Percentiles rank a stretch among this genome's conserved stretches.
Conservation (phyloP, 1,140 invertebrate genomes). For the Aporrectodea caliginosa region DNA sequence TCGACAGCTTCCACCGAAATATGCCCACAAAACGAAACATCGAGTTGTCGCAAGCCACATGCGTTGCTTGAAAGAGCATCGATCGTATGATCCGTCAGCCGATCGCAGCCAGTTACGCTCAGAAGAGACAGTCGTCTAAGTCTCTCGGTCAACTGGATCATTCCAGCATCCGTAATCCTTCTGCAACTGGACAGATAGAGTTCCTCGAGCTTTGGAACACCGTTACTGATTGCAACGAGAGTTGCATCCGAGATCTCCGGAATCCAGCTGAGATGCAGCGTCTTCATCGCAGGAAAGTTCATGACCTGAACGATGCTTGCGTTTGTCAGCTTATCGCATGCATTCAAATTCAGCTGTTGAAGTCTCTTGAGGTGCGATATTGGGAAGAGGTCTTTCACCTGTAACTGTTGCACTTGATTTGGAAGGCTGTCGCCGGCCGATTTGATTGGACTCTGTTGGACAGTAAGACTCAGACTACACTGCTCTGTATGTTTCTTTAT, state of each 20-base stretch:
- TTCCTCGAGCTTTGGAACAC: not conserved
- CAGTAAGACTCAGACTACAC: too few relatives aligned
- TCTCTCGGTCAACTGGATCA: not conserved
- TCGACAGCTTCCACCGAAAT: not conserved
- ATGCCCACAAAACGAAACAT: not conserved
- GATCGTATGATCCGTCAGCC: not conserved
- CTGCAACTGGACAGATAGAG: not conserved
- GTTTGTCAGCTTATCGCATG: not conserved
- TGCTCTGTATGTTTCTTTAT: too few relatives aligned
- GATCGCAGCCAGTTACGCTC: not conserved
- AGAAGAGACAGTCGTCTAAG: not conserved
- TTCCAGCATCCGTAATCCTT: not conserved
- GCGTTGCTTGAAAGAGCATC: not conserved
- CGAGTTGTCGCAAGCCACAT: not conserved
- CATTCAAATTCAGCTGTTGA: not conserved
- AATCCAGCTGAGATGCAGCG: not conserved
- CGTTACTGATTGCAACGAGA: not conserved
- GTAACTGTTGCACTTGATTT: too few relatives aligned
- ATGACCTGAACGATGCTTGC: not conserved
- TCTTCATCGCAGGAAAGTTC: not conserved
- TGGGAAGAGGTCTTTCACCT: not conserved
- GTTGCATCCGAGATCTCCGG: not conserved
- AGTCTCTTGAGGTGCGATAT: not conserved
- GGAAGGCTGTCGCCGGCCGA: too few relatives aligned
- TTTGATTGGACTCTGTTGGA: too few relatives aligned